A percentile compares a stretch with the other conserved stretches of the same genome.
Conservation (phyloP, 2,797 vertebrate genomes). For the Buphagus erythrorhynchus region DNA sequence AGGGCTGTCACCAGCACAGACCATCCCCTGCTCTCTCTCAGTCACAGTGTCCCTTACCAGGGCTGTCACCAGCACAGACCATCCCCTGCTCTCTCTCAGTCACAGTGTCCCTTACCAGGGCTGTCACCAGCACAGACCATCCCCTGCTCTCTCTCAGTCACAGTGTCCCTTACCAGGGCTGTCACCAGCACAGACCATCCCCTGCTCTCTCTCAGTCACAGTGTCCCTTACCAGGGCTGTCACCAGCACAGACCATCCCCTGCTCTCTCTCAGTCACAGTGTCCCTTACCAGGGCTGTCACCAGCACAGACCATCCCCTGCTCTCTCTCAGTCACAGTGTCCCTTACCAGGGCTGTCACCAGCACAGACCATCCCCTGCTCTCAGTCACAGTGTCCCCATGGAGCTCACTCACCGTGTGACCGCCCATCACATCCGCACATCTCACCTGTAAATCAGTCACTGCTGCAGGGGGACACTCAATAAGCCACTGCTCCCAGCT, state of each 20-base stretch:
- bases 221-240: not conserved
- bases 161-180: not conserved
- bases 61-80: no score
- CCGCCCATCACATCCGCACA: not conserved
- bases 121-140: not conserved
- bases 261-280: not conserved
- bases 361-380: not conserved
- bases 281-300: not conserved
- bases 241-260: not conserved
- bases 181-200: no score
- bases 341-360: not conserved
- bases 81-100: no score
- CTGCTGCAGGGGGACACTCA: not conserved
- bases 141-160: not conserved
- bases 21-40: not conserved
- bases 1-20: not conserved
- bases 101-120: not conserved
- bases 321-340: no score
- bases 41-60: not conserved
- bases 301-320: no score
- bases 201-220: no score
- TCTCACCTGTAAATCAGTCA: not conserved
- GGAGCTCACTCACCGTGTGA: not conserved
- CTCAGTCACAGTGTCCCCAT: accelerated
- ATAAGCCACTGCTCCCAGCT: not conserved